Percentiles rank a stretch among this genome's conserved stretches.
These are phyloP conservation scores for Nowickia ferox DNA, from an alignment of 2,888 invertebrate species.

Conservation along the genomic window DNA sequence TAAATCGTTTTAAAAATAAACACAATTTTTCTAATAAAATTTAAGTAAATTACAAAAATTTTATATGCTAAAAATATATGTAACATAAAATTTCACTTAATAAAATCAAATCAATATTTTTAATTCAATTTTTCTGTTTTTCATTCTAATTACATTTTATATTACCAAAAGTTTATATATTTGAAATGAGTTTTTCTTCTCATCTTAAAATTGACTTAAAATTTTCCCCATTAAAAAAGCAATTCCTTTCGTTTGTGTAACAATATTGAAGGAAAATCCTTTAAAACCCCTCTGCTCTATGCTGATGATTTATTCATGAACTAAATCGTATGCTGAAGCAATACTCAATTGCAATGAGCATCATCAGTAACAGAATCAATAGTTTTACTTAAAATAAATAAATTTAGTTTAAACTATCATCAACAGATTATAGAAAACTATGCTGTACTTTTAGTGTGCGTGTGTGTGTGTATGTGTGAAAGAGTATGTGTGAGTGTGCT, in stretches of 20 bases:
- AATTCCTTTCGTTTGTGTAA: conserved; percentile 29
- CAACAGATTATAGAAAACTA: conserved; percentile 65
- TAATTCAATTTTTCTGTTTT: conserved; percentile 15
- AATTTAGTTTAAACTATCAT: conserved; percentile 62
- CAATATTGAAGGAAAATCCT: conserved; percentile 3
- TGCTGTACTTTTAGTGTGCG: neutral
- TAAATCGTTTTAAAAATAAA: too few species aligned
- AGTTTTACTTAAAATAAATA: conserved; percentile 45
- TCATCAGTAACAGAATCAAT: conserved; percentile 31
- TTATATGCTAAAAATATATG: too few species aligned
- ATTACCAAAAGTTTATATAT: conserved; percentile 8
- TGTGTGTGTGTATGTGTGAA: neutral
- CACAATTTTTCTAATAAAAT: too few species aligned
- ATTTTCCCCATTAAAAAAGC: neutral
- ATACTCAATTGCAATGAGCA: conserved; percentile 40
- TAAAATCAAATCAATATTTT: neutral
- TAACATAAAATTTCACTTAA: too few species aligned
- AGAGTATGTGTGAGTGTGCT: neutral
- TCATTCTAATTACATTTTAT: conserved; percentile 25
- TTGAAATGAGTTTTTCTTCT: conserved; percentile 10
- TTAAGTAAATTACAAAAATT: too few species aligned
- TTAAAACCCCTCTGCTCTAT: conserved; percentile 15
- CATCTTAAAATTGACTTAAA: conserved; percentile 11
- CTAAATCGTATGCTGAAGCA: conserved; percentile 35
- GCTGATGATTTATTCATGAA: conserved; percentile 61